Evolutionary conservation across 1,140 invertebrate species (phyloP).

Genomic region (Aphaenogaster floridana): DNA sequence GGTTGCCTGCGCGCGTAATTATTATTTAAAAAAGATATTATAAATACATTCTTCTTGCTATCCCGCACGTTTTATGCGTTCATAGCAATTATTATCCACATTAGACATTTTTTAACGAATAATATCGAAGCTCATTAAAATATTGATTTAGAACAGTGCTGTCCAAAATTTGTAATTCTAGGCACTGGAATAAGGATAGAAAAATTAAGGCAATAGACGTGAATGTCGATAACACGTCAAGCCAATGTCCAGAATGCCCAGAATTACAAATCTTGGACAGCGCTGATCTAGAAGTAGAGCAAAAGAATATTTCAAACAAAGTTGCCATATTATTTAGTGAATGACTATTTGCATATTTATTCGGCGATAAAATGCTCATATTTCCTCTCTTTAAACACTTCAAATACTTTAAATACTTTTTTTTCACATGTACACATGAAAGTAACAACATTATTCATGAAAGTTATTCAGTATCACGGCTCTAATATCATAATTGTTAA

Average conservation of each 20-base stretch:
- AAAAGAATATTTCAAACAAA: background rate
- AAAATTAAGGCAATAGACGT: too few species aligned
- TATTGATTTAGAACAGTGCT: background rate
- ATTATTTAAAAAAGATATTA: background rate
- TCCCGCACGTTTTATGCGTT: background rate
- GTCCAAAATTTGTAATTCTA: too few species aligned
- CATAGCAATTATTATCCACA: background rate
- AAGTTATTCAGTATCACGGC: too few species aligned
- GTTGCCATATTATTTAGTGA: background rate
- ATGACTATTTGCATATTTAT: background rate
- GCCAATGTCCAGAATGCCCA: too few species aligned
- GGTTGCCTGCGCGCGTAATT: background rate
- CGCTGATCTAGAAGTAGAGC: background rate
- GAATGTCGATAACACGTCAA: too few species aligned
- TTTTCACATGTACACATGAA: background rate
- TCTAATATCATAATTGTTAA: background rate
- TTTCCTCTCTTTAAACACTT: background rate
- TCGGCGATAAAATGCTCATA: background rate
- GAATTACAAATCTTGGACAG: too few species aligned
- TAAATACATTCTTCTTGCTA: background rate
- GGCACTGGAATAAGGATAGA: too few species aligned
- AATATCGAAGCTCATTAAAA: background rate
- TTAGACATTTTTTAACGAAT: background rate
- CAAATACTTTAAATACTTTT: background rate
- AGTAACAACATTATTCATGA: background rate